Conservation (phyloP, 2,797 vertebrate genomes). For the Danio kyathit region DNA sequence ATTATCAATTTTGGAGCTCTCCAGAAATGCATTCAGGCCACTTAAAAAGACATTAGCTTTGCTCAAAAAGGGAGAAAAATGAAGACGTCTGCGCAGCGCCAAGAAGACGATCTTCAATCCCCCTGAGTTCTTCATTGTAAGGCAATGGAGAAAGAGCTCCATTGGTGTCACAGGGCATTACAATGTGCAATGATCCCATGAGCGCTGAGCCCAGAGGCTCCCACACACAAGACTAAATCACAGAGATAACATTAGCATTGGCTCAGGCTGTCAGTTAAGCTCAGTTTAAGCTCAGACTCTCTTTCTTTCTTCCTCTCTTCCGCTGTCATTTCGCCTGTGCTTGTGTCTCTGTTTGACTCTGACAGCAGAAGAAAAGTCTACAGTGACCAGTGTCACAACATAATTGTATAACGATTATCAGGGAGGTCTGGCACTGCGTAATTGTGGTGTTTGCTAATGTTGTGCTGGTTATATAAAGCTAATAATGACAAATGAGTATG, state of each 20-base stretch:
- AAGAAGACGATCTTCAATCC: slow-evolving; percentile 13
- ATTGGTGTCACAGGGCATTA: slow-evolving; percentile 71
- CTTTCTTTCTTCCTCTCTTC: slow-evolving; percentile 37
- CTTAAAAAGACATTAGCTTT: slow-evolving; percentile 46
- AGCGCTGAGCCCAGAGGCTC: slow-evolving; percentile 43
- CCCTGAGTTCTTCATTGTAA: slow-evolving; percentile 66
- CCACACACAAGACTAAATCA: slow-evolving; percentile 55
- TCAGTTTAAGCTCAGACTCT: slow-evolving; percentile 40
- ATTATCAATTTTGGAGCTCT: slow-evolving; percentile 44
- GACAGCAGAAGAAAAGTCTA: background rate
- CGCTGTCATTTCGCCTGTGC: slow-evolving; percentile 12
- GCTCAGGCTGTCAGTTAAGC: slow-evolving; percentile 37
- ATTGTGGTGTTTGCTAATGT: slow-evolving; percentile 1
- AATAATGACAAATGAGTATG: background rate
- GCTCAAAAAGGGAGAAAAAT: slow-evolving; percentile 42
- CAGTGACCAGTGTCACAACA: slow-evolving; percentile 14
- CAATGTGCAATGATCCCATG: slow-evolving; percentile 76
- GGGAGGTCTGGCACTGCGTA: background rate
- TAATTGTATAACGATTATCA: slow-evolving; percentile 1
- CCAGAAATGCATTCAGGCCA: slow-evolving; percentile 8
- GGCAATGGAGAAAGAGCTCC: slow-evolving; percentile 56
- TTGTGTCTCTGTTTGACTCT: background rate
- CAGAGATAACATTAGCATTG: slow-evolving; percentile 57
- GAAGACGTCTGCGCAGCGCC: slow-evolving; percentile 14
- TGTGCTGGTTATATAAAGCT: slow-evolving; percentile 9